phyloP scores from a whole-genome alignment of 2,797 vertebrate genomes.

The Enteromius mattozi region DNA sequence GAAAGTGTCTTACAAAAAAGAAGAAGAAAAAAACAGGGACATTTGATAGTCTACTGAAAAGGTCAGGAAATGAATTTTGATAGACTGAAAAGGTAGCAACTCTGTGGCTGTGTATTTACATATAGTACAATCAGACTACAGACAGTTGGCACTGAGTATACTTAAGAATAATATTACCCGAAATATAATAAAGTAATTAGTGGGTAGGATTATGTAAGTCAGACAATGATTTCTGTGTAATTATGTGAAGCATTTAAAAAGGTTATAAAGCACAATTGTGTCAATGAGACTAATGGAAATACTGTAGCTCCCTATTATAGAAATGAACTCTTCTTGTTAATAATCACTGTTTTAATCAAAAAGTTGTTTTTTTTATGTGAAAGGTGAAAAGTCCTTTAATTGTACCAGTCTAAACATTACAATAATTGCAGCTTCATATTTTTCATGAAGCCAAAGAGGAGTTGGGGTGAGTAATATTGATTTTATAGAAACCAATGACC shows the following conservation, averaged over 20 bases:
- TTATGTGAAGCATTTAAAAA: constrained; percentile 1
- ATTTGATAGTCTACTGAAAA: constrained; percentile 43
- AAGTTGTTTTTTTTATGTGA: background rate
- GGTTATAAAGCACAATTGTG: constrained; percentile 10
- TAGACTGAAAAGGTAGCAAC: constrained; percentile 4
- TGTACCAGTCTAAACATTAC: background rate
- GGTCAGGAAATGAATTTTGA: constrained; percentile 49
- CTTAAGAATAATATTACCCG: constrained; percentile 11
- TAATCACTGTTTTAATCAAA: background rate
- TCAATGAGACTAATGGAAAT: constrained; percentile 9
- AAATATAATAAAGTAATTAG: constrained; percentile 24
- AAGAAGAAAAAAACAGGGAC: background rate
- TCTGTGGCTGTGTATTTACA: constrained; percentile 9
- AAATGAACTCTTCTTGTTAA: background rate
- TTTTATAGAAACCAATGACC: constrained; percentile 3
- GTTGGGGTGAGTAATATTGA: background rate
- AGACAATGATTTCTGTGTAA: constrained; percentile 12
- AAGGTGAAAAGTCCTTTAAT: background rate
- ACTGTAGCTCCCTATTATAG: background rate
- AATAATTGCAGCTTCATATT: background rate
- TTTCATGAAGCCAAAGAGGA: background rate
- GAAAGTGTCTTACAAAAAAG: background rate
- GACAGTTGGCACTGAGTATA: background rate
- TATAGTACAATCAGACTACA: constrained; percentile 19
- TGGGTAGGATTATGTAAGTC: background rate